Conservation (phyloP, 2,113 vertebrate species). For the Sterna hirundo region DNA sequence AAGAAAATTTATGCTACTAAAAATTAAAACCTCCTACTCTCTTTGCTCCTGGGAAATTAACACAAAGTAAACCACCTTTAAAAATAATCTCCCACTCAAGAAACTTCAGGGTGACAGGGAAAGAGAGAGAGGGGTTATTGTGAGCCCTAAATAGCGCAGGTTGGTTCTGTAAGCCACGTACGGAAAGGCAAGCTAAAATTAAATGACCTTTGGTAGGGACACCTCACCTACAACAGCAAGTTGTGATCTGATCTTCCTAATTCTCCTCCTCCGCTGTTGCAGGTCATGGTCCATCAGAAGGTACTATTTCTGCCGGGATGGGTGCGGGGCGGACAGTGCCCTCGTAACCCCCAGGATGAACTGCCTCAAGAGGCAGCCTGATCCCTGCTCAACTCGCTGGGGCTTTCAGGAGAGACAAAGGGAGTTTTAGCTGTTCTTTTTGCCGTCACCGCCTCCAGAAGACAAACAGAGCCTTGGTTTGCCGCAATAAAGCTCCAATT, state of each 20-base stretch:
- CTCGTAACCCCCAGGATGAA: not conserved
- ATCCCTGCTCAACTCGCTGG: not conserved
- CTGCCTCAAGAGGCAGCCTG: not conserved
- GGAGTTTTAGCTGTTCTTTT: not conserved
- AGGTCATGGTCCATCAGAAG: not conserved
- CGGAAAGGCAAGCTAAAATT: conserved; percentile 32
- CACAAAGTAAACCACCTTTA: not conserved
- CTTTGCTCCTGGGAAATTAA: not conserved
- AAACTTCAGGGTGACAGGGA: not conserved
- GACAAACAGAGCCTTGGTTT: not conserved
- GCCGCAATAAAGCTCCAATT: not conserved
- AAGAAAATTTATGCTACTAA: not conserved
- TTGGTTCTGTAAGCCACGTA: not conserved
- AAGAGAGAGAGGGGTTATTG: not conserved
- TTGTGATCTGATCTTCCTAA: conserved; percentile 20
- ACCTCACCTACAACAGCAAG: conserved; percentile 7
- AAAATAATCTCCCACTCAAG: not conserved
- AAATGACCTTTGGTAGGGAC: conserved; percentile 30
- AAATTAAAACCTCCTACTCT: not conserved
- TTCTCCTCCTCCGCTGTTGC: not conserved
- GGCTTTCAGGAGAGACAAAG: not conserved
- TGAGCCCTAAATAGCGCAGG: not conserved
- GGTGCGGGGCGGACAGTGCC: not conserved
- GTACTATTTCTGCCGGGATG: not conserved
- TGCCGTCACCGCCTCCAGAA: not conserved